Conservation (phyloP, 92 coral and sea anemone species). For the Chrysogorgia sp. region DNA sequence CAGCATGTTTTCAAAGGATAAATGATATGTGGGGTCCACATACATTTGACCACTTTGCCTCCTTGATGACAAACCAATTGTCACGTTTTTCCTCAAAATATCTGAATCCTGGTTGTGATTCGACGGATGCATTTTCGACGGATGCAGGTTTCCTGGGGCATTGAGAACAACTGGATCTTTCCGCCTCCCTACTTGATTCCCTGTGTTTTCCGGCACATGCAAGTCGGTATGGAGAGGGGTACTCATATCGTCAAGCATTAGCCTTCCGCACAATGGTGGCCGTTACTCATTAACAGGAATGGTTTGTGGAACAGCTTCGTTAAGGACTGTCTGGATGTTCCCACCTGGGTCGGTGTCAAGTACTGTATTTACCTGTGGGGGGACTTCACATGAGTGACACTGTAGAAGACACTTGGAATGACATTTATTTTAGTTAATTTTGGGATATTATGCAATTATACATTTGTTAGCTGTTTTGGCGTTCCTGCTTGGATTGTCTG, state of each 20-base stretch:
- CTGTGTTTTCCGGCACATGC: constrained; percentile 62
- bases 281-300: constrained; percentile 56
- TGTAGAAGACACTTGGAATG: no score
- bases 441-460: no score
- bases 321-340: constrained; percentile 43
- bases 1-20: constrained; percentile 41
- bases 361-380: not conserved
- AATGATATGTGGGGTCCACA: constrained; percentile 61
- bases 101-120: constrained; percentile 61
- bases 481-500: no score
- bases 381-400: no score
- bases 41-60: constrained; percentile 58
- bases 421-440: no score
- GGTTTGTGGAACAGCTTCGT: constrained; percentile 61
- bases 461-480: no score
- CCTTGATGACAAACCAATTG: constrained; percentile 49
- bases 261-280: constrained; percentile 83
- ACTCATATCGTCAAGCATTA: constrained; percentile 64
- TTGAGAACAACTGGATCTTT: constrained; percentile 60
- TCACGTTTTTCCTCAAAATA: constrained; percentile 52
- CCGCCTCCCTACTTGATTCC: constrained; percentile 62
- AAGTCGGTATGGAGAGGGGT: constrained; percentile 52
- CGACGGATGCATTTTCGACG: constrained; percentile 60
- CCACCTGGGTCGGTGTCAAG: constrained; percentile 21
- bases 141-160: constrained; percentile 64